phyloP scores from a whole-genome alignment of 2,797 vertebrate genomes.

The Falco berigora region DNA sequence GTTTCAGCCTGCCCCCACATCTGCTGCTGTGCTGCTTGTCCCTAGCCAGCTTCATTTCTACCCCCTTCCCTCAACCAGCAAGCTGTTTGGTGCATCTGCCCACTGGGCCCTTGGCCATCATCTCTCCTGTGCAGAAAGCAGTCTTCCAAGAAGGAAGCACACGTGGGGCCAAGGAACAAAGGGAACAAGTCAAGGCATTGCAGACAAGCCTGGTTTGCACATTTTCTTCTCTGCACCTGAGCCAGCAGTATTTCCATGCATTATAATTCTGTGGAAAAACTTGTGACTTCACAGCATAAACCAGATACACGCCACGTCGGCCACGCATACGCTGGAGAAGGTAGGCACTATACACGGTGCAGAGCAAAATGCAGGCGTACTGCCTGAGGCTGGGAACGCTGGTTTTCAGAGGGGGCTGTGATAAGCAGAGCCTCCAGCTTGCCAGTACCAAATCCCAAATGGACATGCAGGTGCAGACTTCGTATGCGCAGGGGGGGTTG shows the following conservation, averaged over 20 bases:
- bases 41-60: not conserved
- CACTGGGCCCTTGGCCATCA: not conserved
- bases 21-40: not conserved
- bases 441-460: accelerated
- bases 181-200: not conserved
- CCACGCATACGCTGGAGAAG: accelerated
- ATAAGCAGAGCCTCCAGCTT: not conserved
- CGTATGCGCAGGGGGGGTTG: not conserved
- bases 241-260: not conserved
- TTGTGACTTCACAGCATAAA: not conserved
- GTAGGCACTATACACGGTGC: accelerated
- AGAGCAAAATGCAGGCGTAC: accelerated
- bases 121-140: not conserved
- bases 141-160: not conserved
- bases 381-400: not conserved
- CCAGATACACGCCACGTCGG: not conserved
- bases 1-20: not conserved
- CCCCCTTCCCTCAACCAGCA: not conserved
- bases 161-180: not conserved
- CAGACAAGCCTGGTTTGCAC: not conserved
- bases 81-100: not conserved
- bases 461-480: not conserved
- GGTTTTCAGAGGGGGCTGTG: not conserved
- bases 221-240: not conserved
- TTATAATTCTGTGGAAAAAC: not conserved